Base-by-base conservation (phyloP, 2,113 vertebrate species). In the Nicator chloris region DNA sequence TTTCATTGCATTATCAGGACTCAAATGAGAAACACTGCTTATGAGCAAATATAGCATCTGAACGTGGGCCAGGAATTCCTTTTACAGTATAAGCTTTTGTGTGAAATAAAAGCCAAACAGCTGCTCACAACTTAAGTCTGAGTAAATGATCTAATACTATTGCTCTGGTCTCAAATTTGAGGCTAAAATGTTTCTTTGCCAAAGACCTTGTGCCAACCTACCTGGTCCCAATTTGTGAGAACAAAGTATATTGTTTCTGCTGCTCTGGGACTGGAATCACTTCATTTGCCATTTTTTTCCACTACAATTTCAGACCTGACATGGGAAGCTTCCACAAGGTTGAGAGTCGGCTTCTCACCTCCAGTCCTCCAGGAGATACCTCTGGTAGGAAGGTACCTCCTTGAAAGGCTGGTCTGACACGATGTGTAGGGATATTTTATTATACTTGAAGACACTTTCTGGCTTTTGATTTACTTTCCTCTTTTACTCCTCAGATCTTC, bases 71-170 rank as follows among this genome's bases (percentile, higher is more conserved):
- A 97, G 86, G 84, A 97, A 97, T 97, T 97, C 93, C 95, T 96
- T 92, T 95, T 97, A 82, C 86, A 86, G 93, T 44, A 7, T 90
- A 92, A 93, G 86, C 72, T 96, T 95, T 96, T 95, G 82, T 93
- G 92, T 95, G 95, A 95, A 97, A 97, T 93, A 72, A 95, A 97
- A 96, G 95, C 95, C 96, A 97, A 92, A 97, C 97, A 97, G 97
- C 97, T 97, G 96, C 94, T 97, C 73, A 64, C 88, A 92, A 88
- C 96, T 95, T 94, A 91, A 66, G 77, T 92, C 93, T 75, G 92
- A 95, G 61, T 90, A 90, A 95, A 83, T 94, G 93, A 95, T 87
- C 93, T 97, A 96, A 96, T 95, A 72, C 95, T 95, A 15, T 88
- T 90, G 92, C 92, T 95, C 84, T 92, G 83, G 78, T 91, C 92